These are phyloP conservation scores for Stenchaetothrips biformis DNA, from an alignment of 2,888 invertebrate species.

Conservation along the genomic window DNA sequence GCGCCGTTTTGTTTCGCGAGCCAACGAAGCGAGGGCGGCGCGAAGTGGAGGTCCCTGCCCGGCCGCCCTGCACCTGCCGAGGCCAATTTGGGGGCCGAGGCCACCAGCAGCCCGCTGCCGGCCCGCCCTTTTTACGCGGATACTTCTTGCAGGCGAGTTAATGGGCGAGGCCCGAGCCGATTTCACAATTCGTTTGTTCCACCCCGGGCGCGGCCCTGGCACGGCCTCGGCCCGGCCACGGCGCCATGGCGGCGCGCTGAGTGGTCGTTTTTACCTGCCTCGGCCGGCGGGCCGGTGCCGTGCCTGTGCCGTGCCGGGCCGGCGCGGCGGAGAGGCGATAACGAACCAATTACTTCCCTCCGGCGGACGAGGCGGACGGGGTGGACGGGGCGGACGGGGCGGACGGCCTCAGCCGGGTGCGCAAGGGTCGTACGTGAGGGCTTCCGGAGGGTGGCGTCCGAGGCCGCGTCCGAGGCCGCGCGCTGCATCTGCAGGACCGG, in stretches of 20 bases:
- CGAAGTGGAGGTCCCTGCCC: too few relatives aligned
- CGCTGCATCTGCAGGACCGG: not conserved
- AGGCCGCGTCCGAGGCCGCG: not conserved
- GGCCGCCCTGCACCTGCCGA: too few relatives aligned
- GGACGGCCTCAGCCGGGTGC: not conserved
- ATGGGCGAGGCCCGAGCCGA: not conserved
- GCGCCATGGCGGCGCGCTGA: slow-evolving; percentile 25
- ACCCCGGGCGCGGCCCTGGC: slow-evolving; percentile 14
- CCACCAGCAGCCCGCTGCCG: too few relatives aligned
- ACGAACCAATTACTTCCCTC: not conserved
- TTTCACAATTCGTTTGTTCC: too few relatives aligned
- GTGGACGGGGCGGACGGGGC: not conserved
- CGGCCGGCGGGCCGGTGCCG: not conserved
- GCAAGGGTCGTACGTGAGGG: not conserved
- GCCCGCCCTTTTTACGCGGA: too few relatives aligned
- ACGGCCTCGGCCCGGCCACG: not conserved
- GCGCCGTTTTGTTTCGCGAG: too few relatives aligned
- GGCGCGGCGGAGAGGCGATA: slow-evolving; percentile 16
- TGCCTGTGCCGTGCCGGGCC: slow-evolving; percentile 5
- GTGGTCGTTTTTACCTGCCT: not conserved
- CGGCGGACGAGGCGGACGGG: not conserved
- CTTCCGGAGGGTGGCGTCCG: not conserved
- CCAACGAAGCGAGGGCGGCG: too few relatives aligned
- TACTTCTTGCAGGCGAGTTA: not conserved
- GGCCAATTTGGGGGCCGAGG: too few relatives aligned